Evolutionary conservation across 2,888 invertebrate species (phyloP).

Genomic region (Lordiphosa fenestrarum): DNA sequence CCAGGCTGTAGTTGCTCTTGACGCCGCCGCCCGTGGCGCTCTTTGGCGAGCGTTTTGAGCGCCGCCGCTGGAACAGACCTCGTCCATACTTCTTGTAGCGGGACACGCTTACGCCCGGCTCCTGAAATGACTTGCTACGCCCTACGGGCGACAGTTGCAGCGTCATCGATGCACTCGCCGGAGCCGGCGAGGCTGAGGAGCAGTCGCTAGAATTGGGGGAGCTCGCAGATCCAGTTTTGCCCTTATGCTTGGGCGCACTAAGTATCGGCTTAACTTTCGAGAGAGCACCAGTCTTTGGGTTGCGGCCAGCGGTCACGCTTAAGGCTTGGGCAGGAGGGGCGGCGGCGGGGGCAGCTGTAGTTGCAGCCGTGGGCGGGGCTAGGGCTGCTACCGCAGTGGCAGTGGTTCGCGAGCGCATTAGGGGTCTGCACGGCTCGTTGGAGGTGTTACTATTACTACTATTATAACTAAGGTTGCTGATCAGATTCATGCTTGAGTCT

Average conservation of each 20-base stretch:
- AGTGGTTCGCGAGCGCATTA: constrained; percentile 19
- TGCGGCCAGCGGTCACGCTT: constrained; percentile 46
- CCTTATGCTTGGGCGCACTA: constrained; percentile 61
- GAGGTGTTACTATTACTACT: constrained; percentile 80
- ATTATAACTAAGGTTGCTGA: constrained; percentile 80
- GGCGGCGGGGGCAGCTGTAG: constrained; percentile 11
- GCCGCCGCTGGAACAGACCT: constrained; percentile 76
- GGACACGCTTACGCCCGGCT: constrained; percentile 65
- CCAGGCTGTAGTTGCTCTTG: constrained; percentile 77
- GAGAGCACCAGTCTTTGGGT: constrained; percentile 73
- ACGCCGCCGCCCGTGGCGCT: constrained; percentile 32
- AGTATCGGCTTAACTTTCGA: constrained; percentile 62
- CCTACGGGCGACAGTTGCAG: constrained; percentile 69
- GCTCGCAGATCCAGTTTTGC: constrained; percentile 66
- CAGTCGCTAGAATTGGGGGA: constrained; percentile 78
- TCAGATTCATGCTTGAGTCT: constrained; percentile 78
- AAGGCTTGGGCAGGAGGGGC: constrained; percentile 38
- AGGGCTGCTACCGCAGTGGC: constrained; percentile 17
- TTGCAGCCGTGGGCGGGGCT: constrained; percentile 12
- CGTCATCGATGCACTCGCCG: constrained; percentile 22
- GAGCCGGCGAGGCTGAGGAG: constrained; percentile 71
- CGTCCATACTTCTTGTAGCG: constrained; percentile 76
- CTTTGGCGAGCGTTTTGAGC: constrained; percentile 73
- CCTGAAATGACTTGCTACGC: constrained; percentile 81
- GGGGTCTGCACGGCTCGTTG: constrained; percentile 70